Evolutionary conservation across 2,113 vertebrate genomes (phyloP).

Genomic region (Nyctibius bracteatus): DNA sequence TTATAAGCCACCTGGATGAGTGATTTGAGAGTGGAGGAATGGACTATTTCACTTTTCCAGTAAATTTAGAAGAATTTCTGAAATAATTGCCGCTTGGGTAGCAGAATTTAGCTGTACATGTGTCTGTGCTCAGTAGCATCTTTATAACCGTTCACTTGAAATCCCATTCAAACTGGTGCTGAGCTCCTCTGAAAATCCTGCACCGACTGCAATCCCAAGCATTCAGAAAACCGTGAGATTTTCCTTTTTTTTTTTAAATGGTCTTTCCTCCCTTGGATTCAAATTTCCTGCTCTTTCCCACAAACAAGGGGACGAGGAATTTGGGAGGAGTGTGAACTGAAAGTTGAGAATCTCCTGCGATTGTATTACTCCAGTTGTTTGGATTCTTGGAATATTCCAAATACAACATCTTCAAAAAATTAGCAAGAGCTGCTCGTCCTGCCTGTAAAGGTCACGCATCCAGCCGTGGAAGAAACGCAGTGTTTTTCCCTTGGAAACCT

Average conservation of each 20-base stretch:
- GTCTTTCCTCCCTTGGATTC: slow-evolving; percentile 24
- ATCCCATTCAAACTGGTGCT: not conserved
- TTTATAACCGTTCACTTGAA: rapidly evolving
- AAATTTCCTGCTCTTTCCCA: slow-evolving; percentile 49
- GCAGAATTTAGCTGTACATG: not conserved
- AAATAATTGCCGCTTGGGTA: not conserved
- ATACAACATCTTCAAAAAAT: not conserved
- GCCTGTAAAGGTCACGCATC: not conserved
- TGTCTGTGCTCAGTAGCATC: not conserved
- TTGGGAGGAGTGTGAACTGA: slow-evolving; percentile 22
- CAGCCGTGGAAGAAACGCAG: rapidly evolving
- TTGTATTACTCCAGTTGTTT: not conserved
- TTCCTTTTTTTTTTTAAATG: not conserved
- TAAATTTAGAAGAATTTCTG: not conserved
- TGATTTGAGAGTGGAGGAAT: not conserved
- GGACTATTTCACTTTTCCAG: not conserved
- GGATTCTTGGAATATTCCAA: slow-evolving; percentile 53
- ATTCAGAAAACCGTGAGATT: not conserved
- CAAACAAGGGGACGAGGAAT: not conserved
- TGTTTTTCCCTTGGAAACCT: not conserved
- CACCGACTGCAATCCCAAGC: not conserved
- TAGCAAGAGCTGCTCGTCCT: not conserved
- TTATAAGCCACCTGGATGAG: slow-evolving; percentile 23
- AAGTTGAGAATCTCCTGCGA: slow-evolving; percentile 43
- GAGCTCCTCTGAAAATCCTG: not conserved